A percentile compares a stretch with the other conserved stretches of the same genome.
phyloP scores from a whole-genome alignment of 1,140 invertebrate species.

The Drosophila navojoa region DNA sequence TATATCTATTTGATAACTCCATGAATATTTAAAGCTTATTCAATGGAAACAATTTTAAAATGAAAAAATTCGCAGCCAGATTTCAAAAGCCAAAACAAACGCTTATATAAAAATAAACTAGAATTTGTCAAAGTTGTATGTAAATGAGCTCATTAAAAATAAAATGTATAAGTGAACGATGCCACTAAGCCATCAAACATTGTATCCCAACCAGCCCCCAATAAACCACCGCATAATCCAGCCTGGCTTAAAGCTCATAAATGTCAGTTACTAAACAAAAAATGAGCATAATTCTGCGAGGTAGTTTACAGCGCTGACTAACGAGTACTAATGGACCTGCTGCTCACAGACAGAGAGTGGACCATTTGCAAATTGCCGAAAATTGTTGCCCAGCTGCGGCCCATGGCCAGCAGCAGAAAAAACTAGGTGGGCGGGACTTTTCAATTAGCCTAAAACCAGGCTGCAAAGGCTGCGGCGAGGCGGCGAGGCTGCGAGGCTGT shows the following conservation, averaged over 20 bases:
- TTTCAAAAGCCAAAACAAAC: too few relatives aligned
- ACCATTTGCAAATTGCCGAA: constrained; percentile 65
- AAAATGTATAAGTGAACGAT: too few relatives aligned
- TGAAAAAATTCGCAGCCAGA: too few relatives aligned
- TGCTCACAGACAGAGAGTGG: neutral
- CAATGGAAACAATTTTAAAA: neutral
- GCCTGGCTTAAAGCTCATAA: neutral
- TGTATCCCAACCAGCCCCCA: neutral
- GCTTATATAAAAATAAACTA: too few relatives aligned
- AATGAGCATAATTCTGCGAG: constrained; percentile 12
- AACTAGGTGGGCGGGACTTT: constrained; percentile 48
- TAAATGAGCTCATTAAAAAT: neutral
- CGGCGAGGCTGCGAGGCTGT: too few relatives aligned
- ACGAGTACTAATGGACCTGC: constrained; percentile 30
- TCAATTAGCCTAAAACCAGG: constrained; percentile 81
- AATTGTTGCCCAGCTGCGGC: constrained; percentile 42
- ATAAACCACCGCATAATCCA: neutral
- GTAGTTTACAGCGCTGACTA: constrained; percentile 1
- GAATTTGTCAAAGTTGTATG: too few relatives aligned
- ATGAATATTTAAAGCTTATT: neutral
- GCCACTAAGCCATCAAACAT: neutral
- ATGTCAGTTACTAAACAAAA: constrained; percentile 20
- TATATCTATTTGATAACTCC: neutral
- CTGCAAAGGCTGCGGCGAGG: constrained; percentile 23
- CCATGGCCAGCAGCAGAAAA: neutral